Base-by-base conservation (phyloP, 2,113 vertebrate genomes). In the Poicephalus meyeri region DNA sequence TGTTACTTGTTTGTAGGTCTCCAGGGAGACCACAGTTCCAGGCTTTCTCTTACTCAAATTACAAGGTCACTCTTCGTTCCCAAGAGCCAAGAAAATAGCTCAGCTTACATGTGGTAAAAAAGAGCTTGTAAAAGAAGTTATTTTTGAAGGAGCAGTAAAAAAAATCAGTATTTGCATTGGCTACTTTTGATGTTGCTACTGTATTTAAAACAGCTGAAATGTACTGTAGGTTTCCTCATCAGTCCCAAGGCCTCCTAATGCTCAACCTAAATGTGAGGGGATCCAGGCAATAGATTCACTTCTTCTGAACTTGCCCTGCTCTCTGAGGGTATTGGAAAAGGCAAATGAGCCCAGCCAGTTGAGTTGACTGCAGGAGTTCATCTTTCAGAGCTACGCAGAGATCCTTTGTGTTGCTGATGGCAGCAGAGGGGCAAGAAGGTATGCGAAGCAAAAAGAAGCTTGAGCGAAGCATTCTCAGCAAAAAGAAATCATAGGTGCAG, bases 41-140 rank as follows among this genome's bases (percentile, higher is more conserved):
- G 37, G 23, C 58, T 93, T 95, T 74, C 87, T 88, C 87, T 94
- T 35, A 29, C 87, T 95, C 89, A 63, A 49, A 89, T 96, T 97
- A 95, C 81, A 77, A 73, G 80, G 58, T 88, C 95, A 91, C 81
- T 63, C 74, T 95, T 93, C 63, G 3, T 65, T 95, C 91, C 68
- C 8, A 4, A 74, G 65, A 79, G 78, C 61, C 21, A 20, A 56
- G 63, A 71, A 83, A 95, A 91, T 47, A 72, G 44, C 73, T 95
- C 66, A 29, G 66, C 35, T 96, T 95, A 49, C 78, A 58, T 53
- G 78, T 73, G 52, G 71, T 93, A 63, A 91, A 91, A 92, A 17
- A 49, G 44, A 89, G 55, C 44, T 79, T 85, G 73, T 92, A 65
- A 77, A 87, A 90, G 7, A 87, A 81, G 81, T 82, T 88, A 58